Base-by-base conservation (phyloP, 2,888 invertebrate genomes). In the Operophtera brumata region DNA sequence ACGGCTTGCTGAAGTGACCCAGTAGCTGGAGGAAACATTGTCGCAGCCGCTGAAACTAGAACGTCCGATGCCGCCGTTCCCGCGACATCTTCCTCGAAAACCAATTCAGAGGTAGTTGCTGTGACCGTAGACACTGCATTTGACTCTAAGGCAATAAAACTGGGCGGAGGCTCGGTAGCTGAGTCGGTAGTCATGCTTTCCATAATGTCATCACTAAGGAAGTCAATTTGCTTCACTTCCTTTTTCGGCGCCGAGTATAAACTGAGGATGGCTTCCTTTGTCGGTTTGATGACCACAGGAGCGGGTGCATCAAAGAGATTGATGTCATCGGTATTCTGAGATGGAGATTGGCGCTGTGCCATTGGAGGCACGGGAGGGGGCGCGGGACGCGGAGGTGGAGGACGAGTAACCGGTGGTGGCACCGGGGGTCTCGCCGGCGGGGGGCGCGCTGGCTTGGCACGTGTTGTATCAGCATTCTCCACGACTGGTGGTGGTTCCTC, bases 231-330 rank as follows among this genome's bases (percentile, higher is more conserved):
- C 53, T 78, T 86, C 57, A 79, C 77, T 53, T 85, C 84, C 62
- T 80, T 78, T 63, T 82, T 84, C 1, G 91, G 90, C 2, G 80
- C 79, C 0, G 91, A 81, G 61, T 92, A 93, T 40, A 93, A 76
- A 71, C 92, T 93, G 34, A 93, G 70, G 47, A 93, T 93, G 42
- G 89, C 93, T 72, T 92, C 92, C 57, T 91, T 93, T 6, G 91
- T 89, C 36, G 93, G 92, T 61, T 88, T 89, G 0, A 78, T 58
- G 3, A 81, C 75, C 20, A 85, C 81, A 1, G 92, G 92, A 46
- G 83, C 87, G 0, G 91, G 92, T 13, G 92, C 91, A 44, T 92
- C 93, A 54, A 93, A 92, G 1, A 93, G 76, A 66, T 92, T 93
- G 5, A 92, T 90, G 30, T 91, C 91, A 44, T 85, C 85, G 1